phyloP scores from a whole-genome alignment of 2,113 vertebrate species.

The Theristicus caerulescens region DNA sequence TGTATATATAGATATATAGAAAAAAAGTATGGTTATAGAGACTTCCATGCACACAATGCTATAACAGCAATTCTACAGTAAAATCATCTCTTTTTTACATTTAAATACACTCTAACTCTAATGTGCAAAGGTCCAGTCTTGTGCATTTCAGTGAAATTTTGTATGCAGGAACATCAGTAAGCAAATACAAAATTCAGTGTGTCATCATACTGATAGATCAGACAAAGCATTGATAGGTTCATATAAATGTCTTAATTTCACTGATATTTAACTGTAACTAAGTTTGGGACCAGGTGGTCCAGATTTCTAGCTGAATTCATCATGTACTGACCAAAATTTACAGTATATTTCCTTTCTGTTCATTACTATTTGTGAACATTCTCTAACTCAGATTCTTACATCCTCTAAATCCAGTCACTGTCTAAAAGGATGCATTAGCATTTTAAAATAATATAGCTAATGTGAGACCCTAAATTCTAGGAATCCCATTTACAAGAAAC shows the following conservation, averaged over 20 bases:
- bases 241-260: neutral
- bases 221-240: neutral
- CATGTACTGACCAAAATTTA: neutral
- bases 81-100: neutral
- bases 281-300: neutral
- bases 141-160: neutral
- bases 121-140: neutral
- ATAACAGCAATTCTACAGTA: neutral
- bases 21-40: neutral
- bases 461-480: constrained; percentile 13
- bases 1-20: constrained; percentile 1
- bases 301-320: neutral
- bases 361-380: neutral
- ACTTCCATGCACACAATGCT: neutral
- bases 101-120: neutral
- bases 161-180: neutral
- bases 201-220: neutral
- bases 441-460: neutral
- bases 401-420: neutral
- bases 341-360: neutral
- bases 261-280: neutral
- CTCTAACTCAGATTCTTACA: neutral
- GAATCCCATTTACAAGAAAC: constrained; percentile 46
- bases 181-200: neutral
- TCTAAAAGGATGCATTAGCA: neutral